A percentile compares a stretch with the other conserved stretches of the same genome.
Conservation (phyloP, 2,797 vertebrate species). For the Halcyon badia region DNA sequence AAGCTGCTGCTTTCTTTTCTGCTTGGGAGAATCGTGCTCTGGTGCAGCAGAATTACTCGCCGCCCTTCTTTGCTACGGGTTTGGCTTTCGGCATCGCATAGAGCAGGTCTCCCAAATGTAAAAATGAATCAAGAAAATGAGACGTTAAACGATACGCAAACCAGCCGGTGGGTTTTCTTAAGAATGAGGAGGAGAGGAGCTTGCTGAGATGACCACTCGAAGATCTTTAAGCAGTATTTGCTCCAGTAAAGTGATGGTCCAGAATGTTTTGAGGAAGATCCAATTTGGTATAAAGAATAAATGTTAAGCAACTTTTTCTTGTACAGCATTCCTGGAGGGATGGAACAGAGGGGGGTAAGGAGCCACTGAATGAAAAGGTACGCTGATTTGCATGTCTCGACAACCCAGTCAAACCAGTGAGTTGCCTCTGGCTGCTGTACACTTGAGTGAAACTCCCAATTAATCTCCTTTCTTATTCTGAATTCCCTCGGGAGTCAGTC, state of each 20-base stretch:
- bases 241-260: not conserved
- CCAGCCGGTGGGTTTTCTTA: not conserved
- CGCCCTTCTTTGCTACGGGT: not conserved
- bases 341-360: not conserved
- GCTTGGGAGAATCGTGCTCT: not conserved
- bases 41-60: not conserved
- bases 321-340: not conserved
- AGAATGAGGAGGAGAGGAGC: not conserved
- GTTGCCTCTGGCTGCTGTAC: not conserved
- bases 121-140: not conserved
- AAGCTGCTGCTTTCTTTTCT: not conserved
- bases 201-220: not conserved
- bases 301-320: not conserved
- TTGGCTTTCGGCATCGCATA: not conserved
- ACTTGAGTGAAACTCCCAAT: not conserved
- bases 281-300: not conserved
- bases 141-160: not conserved
- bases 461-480: not conserved
- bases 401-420: not conserved
- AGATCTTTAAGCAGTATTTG: not conserved
- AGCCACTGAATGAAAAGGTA: not conserved
- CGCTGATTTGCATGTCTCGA: not conserved
- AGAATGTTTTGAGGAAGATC: not conserved
- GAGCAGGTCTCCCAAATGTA: not conserved
- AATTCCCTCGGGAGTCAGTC: not conserved